These are phyloP conservation scores for Muscicapa adusta DNA, from an alignment of 2,113 vertebrate genomes.

Conservation along the genomic window DNA sequence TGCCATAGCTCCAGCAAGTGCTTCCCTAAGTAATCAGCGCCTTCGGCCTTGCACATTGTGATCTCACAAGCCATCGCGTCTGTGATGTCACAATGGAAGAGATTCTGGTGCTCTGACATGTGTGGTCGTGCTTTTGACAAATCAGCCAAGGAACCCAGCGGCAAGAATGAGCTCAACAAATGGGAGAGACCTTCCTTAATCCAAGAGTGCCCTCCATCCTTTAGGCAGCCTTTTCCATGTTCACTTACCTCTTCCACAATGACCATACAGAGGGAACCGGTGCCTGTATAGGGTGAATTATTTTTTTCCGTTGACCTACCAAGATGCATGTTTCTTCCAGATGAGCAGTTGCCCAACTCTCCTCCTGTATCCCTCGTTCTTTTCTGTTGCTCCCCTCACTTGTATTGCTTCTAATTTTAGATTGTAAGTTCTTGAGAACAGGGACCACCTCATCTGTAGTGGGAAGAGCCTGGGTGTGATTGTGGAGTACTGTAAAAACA, in stretches of 20 bases:
- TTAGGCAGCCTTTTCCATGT: neutral
- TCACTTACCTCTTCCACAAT: neutral
- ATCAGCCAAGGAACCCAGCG: neutral
- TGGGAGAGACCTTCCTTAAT: constrained; percentile 17
- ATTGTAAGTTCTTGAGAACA: constrained; percentile 55
- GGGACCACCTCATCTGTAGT: neutral
- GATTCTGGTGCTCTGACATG: constrained; percentile 37
- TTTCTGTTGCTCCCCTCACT: neutral
- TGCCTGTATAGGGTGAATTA: neutral
- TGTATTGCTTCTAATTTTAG: constrained; percentile 10
- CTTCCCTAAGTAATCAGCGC: neutral
- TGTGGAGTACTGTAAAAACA: neutral
- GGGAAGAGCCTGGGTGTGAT: neutral
- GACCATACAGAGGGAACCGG: neutral
- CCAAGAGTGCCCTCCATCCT: neutral
- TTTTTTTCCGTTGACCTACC: neutral
- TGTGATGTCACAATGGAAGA: constrained; percentile 52
- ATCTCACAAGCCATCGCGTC: constrained; percentile 32
- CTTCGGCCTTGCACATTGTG: constrained; percentile 17
- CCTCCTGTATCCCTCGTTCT: neutral
- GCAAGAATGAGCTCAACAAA: constrained; percentile 39
- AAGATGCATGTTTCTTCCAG: neutral
- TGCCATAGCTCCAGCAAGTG: neutral
- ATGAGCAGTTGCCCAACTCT: neutral
- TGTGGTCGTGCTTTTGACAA: constrained; percentile 11